Evolutionary conservation across 2,797 vertebrate genomes (phyloP).

Genomic region (Spinibarbus caldwelli): DNA sequence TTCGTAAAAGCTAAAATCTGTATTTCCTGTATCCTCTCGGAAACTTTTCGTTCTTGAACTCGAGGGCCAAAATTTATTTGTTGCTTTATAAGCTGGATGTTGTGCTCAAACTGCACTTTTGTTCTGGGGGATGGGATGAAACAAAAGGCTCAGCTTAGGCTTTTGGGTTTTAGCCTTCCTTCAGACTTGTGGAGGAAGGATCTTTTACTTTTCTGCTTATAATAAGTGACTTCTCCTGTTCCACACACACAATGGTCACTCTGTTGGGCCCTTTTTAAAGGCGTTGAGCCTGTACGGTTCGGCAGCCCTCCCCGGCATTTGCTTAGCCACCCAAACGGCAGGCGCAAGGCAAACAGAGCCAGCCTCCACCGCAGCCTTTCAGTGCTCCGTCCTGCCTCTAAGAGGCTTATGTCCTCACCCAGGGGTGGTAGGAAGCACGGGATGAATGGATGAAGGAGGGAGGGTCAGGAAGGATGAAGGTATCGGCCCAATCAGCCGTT

Average conservation of each 20-base stretch:
- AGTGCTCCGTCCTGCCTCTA: slow-evolving; percentile 57
- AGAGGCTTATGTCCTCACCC: slow-evolving; percentile 72
- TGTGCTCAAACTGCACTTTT: slow-evolving; percentile 65
- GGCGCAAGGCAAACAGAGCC: slow-evolving; percentile 55
- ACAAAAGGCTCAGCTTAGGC: slow-evolving; percentile 61
- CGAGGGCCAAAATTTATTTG: background rate
- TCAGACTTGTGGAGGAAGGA: slow-evolving; percentile 65
- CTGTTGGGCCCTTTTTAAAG: slow-evolving; percentile 66
- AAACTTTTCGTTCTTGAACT: background rate
- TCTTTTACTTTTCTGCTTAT: slow-evolving; percentile 71
- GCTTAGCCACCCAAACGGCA: slow-evolving; percentile 68
- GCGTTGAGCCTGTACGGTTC: slow-evolving; percentile 53
- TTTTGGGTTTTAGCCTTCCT: slow-evolving; percentile 65
- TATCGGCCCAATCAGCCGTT: slow-evolving; percentile 62
- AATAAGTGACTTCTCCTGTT: slow-evolving; percentile 73
- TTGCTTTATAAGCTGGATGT: slow-evolving; percentile 48
- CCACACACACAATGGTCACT: slow-evolving; percentile 71
- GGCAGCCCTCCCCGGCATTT: slow-evolving; percentile 61
- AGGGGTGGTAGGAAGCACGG: slow-evolving; percentile 61
- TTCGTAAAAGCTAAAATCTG: background rate
- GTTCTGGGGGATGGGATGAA: slow-evolving; percentile 64
- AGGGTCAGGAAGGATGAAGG: slow-evolving; percentile 72
- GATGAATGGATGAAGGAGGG: slow-evolving; percentile 59
- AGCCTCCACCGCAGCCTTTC: slow-evolving; percentile 48
- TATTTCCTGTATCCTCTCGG: background rate